These are phyloP conservation scores for Cephalopterus ornatus DNA, from an alignment of 2,113 vertebrate genomes.

Conservation along the genomic window DNA sequence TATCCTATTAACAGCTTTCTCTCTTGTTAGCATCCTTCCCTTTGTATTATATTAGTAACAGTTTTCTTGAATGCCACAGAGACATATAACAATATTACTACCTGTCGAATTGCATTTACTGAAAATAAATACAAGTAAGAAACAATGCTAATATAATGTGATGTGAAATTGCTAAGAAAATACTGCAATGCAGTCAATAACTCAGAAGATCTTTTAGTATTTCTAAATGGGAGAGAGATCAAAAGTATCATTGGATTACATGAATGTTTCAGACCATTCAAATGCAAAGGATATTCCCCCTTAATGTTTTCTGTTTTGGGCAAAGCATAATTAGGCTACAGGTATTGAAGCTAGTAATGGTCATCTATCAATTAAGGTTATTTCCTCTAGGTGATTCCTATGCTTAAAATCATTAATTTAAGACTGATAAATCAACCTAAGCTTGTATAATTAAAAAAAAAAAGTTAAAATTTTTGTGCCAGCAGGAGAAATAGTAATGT, in stretches of 20 bases:
- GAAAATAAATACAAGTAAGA: conserved; percentile 55
- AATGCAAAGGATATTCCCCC: neutral
- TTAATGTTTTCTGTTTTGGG: neutral
- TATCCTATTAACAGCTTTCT: conserved; percentile 35
- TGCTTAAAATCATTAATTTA: neutral
- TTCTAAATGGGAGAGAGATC: neutral
- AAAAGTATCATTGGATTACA: neutral
- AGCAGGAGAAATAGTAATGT: neutral
- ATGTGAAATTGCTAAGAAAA: conserved; percentile 56
- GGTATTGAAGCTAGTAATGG: neutral
- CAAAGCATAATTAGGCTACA: neutral
- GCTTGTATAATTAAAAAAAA: neutral
- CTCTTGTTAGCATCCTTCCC: conserved; percentile 54
- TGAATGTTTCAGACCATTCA: neutral
- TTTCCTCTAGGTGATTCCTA: neutral
- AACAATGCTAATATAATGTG: conserved; percentile 45
- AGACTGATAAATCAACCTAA: neutral
- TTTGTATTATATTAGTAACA: conserved; percentile 66
- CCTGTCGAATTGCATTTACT: conserved; percentile 72
- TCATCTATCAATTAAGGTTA: neutral
- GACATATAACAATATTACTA: conserved; percentile 66
- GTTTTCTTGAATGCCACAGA: conserved; percentile 70
- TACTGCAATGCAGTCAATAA: neutral
- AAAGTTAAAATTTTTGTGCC: neutral
- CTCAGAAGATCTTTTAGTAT: neutral